Percentiles rank a stretch among this genome's conserved stretches.
Conservation (phyloP, 1,140 invertebrate species). For the Drosophila lini region DNA sequence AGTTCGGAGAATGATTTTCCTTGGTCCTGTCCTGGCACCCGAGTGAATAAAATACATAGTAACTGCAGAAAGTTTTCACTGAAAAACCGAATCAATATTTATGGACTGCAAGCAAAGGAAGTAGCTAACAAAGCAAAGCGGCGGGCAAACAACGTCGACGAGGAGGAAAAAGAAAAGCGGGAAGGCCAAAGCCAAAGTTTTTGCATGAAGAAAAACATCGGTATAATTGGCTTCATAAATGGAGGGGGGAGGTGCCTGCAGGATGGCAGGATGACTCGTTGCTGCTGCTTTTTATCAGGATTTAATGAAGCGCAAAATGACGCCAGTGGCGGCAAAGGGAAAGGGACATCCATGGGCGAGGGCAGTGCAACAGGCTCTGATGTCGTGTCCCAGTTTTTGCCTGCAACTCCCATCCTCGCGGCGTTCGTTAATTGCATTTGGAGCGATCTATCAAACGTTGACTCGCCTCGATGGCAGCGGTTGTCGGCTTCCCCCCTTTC, state of each 20-base stretch:
- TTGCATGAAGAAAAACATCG: constrained; percentile 59
- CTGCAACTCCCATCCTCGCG: constrained; percentile 4
- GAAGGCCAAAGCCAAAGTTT: constrained; percentile 44
- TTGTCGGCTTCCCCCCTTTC: constrained; percentile 8
- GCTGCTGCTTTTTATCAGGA: constrained; percentile 40
- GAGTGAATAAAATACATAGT: constrained; percentile 27
- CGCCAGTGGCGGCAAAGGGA: constrained; percentile 15
- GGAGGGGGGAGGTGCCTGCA: constrained; percentile 5
- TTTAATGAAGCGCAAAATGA: constrained; percentile 79
- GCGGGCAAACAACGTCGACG: constrained; percentile 23
- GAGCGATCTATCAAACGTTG: constrained; percentile 59
- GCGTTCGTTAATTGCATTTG: constrained; percentile 67
- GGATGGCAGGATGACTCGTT: constrained; percentile 16
- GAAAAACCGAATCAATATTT: constrained; percentile 68
- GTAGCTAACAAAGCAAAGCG: constrained; percentile 41
- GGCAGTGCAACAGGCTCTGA: constrained; percentile 45
- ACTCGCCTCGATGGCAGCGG: constrained; percentile 40
- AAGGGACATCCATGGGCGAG: background rate
- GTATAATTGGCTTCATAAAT: constrained; percentile 69
- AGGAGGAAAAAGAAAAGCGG: background rate
- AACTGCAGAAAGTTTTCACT: constrained; percentile 46
- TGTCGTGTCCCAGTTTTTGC: constrained; percentile 31
- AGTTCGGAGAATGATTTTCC: constrained; percentile 25
- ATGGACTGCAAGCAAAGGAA: constrained; percentile 60
- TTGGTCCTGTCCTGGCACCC: too few species aligned